Base-by-base conservation (phyloP, 2,797 vertebrate genomes). In the Chloroceryle inda region DNA sequence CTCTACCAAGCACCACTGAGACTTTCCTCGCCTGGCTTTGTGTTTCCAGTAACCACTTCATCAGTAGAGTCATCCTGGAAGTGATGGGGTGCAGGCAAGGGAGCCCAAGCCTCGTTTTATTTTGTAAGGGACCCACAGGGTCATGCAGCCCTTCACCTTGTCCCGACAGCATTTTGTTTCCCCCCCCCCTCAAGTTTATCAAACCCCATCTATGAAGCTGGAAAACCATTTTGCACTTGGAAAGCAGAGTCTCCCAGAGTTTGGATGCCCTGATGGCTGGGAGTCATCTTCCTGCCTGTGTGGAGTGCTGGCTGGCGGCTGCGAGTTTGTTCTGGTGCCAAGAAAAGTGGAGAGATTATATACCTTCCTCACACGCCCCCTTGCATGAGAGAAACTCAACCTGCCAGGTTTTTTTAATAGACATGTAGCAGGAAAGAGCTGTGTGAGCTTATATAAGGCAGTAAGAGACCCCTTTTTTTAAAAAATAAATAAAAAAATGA, bases 1-100 rank as follows among this genome's bases (percentile, higher is more conserved):
- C 55, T 0, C 0, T n/a, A 45, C 8, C 17, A n/a, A 71, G 59
- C 68, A 53, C 33, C n/a, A 3, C 0, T 0, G 1, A 74, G 18
- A 37, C 53, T 58, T 58, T 89, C 37, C 35, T 85, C 19, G 76
- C 14, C 61, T 11, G 53, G 37, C 4, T 72, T 68, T 27, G 14
- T 64, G n/a, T 18, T 89, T 44, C 53, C 33, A 31, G 16, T 42
- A 72, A n/a, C 64, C 4, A 0, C 47, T 67, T 87, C n/a, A 24
- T 35, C 59, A 55, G 52, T 33, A 11, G 26, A 66, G 44, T 35
- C 64, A 17, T 31, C 5, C 61, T 74, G 53, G 22, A 61, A 29
- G 58, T 10, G 14, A 31, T 58, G 37, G 35, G 12, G 5, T 67
- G 11, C 56, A 50, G 64, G 52, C 81, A 74, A 40, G 42, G 45